Evolutionary conservation across 2,888 invertebrate genomes (phyloP).

Genomic region (Lochmaea capreae): DNA sequence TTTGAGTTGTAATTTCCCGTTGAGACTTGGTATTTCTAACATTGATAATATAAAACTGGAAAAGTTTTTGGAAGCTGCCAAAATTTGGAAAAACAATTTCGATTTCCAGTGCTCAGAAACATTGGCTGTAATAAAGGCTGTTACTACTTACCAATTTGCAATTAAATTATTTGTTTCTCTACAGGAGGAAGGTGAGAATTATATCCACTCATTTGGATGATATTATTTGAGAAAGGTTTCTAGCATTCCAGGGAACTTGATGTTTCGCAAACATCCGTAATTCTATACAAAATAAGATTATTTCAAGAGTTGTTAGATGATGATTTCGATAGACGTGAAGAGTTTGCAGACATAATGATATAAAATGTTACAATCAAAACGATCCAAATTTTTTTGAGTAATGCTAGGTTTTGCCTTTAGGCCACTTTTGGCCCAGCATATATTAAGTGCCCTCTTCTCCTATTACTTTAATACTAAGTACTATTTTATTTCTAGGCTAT

Average conservation of each 20-base stretch:
- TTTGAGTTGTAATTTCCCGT: slow-evolving; percentile 19
- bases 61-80: slow-evolving; percentile 11
- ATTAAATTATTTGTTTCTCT: slow-evolving; percentile 29
- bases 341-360: too few relatives aligned
- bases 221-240: background rate
- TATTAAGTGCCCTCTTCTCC: too few relatives aligned
- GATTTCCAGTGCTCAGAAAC: slow-evolving; percentile 5
- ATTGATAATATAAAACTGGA: slow-evolving; percentile 20
- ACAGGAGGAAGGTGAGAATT: slow-evolving; percentile 25
- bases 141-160: slow-evolving; percentile 9
- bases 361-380: too few relatives aligned
- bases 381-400: too few relatives aligned
- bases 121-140: slow-evolving; percentile 8
- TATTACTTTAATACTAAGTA: too few relatives aligned
- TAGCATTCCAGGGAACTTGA: too few relatives aligned
- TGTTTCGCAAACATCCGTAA: too few relatives aligned
- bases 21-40: slow-evolving; percentile 12
- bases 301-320: too few relatives aligned
- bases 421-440: too few relatives aligned
- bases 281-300: too few relatives aligned
- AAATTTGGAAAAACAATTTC: slow-evolving; percentile 24
- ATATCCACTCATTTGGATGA: background rate
- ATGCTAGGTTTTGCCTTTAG: too few relatives aligned
- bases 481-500: slow-evolving; percentile 1
- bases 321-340: too few relatives aligned